phyloP scores from a whole-genome alignment of 23 tunicate genomes.

The Trididemnum miniatum region DNA sequence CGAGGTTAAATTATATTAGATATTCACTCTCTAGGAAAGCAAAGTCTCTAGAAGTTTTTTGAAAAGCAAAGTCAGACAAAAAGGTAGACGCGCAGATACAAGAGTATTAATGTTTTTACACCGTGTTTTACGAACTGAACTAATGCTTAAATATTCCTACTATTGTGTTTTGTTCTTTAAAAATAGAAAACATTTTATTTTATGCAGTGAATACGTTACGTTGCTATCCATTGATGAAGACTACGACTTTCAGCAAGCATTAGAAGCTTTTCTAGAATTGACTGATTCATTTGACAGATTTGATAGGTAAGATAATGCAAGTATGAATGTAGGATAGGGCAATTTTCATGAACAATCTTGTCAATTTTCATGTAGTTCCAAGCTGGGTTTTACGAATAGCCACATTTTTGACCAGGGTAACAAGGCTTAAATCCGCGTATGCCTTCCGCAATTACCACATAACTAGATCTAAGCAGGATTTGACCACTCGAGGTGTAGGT shows the following conservation, averaged over 20 bases:
- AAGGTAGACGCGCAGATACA: neutral
- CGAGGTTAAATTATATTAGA: neutral
- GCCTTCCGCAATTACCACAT: neutral
- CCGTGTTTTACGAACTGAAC: neutral
- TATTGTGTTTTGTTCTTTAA: neutral
- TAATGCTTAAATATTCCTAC: neutral
- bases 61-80: neutral
- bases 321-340: too few species aligned
- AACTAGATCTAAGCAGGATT: neutral
- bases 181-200: neutral
- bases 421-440: neutral
- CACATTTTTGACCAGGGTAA: neutral
- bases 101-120: neutral
- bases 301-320: neutral
- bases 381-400: neutral
- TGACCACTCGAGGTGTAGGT: neutral
- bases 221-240: neutral
- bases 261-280: neutral
- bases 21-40: neutral
- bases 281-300: neutral
- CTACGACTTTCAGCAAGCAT: neutral
- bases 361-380: neutral
- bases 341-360: too few species aligned
- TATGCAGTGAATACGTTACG: slow-evolving; percentile 1
- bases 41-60: neutral